Evolutionary conservation across 1,140 invertebrate genomes (phyloP).

Genomic region (Drosophila sucinea): DNA sequence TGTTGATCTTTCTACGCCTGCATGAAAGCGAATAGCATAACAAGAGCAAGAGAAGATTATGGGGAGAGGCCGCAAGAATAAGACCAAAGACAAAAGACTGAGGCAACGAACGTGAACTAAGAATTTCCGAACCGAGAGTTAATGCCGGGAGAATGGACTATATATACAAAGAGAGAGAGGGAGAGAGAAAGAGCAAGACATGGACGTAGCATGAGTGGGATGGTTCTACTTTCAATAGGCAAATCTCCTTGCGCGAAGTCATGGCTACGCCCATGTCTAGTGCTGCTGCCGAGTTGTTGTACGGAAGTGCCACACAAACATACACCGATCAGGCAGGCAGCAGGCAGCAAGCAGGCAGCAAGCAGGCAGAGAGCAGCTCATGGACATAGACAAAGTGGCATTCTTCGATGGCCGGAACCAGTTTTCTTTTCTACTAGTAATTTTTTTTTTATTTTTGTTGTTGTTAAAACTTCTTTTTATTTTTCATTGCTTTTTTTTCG

Average conservation of each 20-base stretch:
- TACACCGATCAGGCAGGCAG: conserved; percentile 11
- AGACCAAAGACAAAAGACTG: conserved; percentile 69
- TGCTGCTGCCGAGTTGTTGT: conserved; percentile 42
- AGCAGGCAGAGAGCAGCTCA: conserved; percentile 4
- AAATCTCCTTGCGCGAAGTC: neutral
- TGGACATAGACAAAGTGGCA: conserved; percentile 65
- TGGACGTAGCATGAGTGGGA: conserved; percentile 14
- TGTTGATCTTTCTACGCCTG: conserved; percentile 34
- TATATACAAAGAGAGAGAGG: neutral
- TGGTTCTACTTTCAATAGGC: neutral
- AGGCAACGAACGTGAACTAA: conserved; percentile 74
- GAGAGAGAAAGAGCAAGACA: neutral
- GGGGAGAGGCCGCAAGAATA: conserved; percentile 26
- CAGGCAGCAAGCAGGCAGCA: conserved; percentile 1
- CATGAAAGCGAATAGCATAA: conserved; percentile 49
- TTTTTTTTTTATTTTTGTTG: conserved; percentile 57
- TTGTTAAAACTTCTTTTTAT: conserved; percentile 29
- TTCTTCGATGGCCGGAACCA: conserved; percentile 77
- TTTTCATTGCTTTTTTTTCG: conserved; percentile 54
- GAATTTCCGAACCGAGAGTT: conserved; percentile 34
- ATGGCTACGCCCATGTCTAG: neutral
- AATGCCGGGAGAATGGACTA: conserved; percentile 3
- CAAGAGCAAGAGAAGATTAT: conserved; percentile 8
- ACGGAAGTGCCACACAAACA: conserved; percentile 74
- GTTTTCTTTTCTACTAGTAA: conserved; percentile 73